Conservation (phyloP, 2,797 vertebrate species). For the Ctenopoma multispine region DNA sequence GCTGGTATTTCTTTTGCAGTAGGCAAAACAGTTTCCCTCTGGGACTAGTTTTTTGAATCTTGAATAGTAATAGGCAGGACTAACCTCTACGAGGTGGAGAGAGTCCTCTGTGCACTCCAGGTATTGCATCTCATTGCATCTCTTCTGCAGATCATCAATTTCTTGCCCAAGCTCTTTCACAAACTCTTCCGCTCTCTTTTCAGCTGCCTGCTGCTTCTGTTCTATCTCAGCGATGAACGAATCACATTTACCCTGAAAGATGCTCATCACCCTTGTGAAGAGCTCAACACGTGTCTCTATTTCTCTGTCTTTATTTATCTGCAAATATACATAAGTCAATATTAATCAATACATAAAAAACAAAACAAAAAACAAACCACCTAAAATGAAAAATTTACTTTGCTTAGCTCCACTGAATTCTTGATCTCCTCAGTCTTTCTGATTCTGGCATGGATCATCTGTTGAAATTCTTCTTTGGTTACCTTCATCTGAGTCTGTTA, state of each 20-base stretch:
- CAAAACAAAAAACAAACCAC: no score
- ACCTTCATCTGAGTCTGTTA: constrained; percentile 56
- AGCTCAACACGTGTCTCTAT: constrained; percentile 38
- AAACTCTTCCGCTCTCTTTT: constrained; percentile 25
- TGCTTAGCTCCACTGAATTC: constrained; percentile 33
- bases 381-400: constrained; percentile 39
- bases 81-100: constrained; percentile 62
- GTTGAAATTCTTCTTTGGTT: constrained; percentile 40
- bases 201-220: constrained; percentile 26
- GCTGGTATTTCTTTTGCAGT: no score
- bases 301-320: constrained; percentile 49
- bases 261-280: constrained; percentile 6
- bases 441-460: constrained; percentile 52
- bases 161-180: constrained; percentile 57
- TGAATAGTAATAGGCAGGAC: not conserved
- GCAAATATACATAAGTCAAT: not conserved
- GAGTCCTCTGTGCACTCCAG: constrained; percentile 55
- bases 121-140: constrained; percentile 46
- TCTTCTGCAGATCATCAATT: constrained; percentile 55
- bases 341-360: not conserved
- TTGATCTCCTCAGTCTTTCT: constrained; percentile 64
- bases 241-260: constrained; percentile 54
- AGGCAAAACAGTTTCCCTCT: no score
- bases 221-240: constrained; percentile 39
- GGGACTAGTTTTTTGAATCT: no score